Percentiles rank a stretch among this genome's conserved stretches.
Conservation (phyloP, 2,797 vertebrate species). For the Myotis vivesi region DNA sequence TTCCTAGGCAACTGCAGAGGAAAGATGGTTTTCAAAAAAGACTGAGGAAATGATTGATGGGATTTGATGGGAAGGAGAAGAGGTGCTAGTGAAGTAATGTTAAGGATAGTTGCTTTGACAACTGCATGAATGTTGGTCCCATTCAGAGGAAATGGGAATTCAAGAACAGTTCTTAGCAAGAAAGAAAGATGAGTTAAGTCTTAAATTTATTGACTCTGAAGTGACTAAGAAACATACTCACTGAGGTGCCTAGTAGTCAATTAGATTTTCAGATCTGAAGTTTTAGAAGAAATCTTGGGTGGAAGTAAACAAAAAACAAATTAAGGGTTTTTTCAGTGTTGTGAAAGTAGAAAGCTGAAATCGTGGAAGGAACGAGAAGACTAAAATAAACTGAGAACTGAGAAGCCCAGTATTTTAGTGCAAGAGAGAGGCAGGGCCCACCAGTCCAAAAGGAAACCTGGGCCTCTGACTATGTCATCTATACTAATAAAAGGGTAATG, state of each 20-base stretch:
- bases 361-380: not conserved
- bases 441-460: not conserved
- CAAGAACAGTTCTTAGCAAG: not conserved
- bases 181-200: not conserved
- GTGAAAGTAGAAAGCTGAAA: not conserved
- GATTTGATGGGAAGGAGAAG: not conserved
- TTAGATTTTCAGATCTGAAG: not conserved
- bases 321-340: not conserved
- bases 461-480: not conserved
- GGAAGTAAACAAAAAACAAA: not conserved
- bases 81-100: not conserved
- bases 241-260: not conserved
- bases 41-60: not conserved
- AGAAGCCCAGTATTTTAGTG: not conserved
- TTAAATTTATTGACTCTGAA: not conserved
- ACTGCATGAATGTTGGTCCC: not conserved
- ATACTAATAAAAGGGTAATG: too few relatives aligned
- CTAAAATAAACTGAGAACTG: not conserved
- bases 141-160: not conserved
- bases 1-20: not conserved
- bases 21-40: not conserved
- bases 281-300: not conserved
- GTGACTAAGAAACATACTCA: not conserved
- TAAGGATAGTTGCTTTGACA: not conserved
- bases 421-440: not conserved